These are phyloP conservation scores for Volucella bombylans DNA, from an alignment of 2,888 invertebrate genomes.

Conservation along the genomic window DNA sequence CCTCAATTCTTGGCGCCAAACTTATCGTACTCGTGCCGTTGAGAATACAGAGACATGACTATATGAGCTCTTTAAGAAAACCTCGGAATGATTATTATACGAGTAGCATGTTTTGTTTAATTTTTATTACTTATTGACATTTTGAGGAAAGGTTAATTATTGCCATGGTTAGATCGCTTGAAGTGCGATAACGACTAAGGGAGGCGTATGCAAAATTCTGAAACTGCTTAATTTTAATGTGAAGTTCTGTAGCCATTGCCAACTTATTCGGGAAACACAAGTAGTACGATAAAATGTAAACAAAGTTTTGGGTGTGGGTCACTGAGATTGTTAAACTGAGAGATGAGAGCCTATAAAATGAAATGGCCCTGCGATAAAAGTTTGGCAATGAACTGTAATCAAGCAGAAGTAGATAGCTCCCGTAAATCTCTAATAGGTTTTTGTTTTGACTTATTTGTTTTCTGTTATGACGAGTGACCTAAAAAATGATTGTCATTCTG, in stretches of 20 bases:
- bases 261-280: conserved; percentile 21
- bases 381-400: no score
- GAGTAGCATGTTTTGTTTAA: conserved; percentile 21
- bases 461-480: no score
- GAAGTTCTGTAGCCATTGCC: conserved; percentile 1
- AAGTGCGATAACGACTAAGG: background rate
- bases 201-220: background rate
- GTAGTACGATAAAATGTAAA: conserved; percentile 28
- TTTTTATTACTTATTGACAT: conserved; percentile 28
- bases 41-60: background rate
- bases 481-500: no score
- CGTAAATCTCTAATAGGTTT: no score
- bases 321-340: conserved; percentile 5
- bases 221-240: conserved; percentile 9
- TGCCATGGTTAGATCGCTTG: background rate
- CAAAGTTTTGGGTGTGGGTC: conserved; percentile 10
- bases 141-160: conserved; percentile 27
- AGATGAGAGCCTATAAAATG: no score
- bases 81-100: background rate
- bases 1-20: no score
- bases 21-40: no score
- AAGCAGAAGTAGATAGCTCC: no score
- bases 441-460: no score
- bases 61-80: background rate
- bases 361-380: no score